Evolutionary conservation across 2,113 vertebrate species (phyloP).

Genomic region (Phaetusa simplex): DNA sequence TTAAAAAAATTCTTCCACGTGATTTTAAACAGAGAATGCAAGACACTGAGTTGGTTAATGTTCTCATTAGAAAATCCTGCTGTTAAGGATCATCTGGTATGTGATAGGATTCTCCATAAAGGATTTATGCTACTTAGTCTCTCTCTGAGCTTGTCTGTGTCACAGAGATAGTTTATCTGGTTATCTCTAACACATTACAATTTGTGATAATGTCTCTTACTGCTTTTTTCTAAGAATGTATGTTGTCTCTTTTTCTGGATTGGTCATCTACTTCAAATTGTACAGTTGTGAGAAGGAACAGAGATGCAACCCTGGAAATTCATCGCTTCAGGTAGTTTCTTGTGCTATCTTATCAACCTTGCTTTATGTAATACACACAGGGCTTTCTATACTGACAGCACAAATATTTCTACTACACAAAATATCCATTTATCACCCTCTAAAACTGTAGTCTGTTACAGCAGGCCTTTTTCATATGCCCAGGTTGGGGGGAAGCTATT

Average conservation of each 20-base stretch:
- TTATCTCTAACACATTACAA: not conserved
- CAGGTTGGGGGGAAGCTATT: not conserved
- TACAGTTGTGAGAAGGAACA: not conserved
- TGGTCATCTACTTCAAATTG: not conserved
- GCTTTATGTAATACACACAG: not conserved
- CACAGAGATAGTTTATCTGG: not conserved
- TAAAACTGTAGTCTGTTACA: not conserved
- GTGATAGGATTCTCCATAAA: not conserved
- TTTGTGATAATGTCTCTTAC: not conserved
- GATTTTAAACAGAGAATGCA: not conserved
- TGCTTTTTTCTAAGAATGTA: not conserved
- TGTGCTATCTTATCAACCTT: not conserved
- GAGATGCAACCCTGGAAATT: not conserved
- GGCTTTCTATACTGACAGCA: not conserved
- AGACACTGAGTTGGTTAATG: not conserved
- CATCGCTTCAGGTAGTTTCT: not conserved
- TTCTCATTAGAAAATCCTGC: slow-evolving; percentile 37
- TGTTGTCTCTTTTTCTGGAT: not conserved
- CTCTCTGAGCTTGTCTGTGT: not conserved
- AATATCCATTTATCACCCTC: not conserved
- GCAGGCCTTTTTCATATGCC: not conserved
- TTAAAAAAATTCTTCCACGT: not conserved
- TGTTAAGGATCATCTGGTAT: slow-evolving; percentile 6
- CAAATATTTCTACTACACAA: not conserved
- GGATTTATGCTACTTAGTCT: slow-evolving; percentile 12